Conservation (phyloP, 2,797 vertebrate species). For the Natrix natrix region DNA sequence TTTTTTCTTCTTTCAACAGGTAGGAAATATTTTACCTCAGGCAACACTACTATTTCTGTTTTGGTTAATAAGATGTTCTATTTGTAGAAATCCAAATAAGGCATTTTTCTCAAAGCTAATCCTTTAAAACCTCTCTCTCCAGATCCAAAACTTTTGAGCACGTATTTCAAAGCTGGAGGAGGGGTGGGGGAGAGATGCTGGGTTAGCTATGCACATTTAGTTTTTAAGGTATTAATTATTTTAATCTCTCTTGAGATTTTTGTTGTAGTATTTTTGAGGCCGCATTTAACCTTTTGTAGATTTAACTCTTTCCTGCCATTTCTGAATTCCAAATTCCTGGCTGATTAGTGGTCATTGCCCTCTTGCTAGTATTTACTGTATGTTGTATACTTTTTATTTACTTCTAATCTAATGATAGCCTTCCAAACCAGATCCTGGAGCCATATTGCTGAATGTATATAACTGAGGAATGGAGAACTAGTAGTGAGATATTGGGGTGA, state of each 20-base stretch:
- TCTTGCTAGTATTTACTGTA: neutral
- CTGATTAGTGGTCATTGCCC: neutral
- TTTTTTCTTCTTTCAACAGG: slow-evolving; percentile 69
- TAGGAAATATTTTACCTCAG: slow-evolving; percentile 57
- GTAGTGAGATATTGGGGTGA: neutral
- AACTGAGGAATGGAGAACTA: neutral
- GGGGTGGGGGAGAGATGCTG: neutral
- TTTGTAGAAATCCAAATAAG: slow-evolving; percentile 59
- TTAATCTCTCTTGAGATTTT: slow-evolving; percentile 42
- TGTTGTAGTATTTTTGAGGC: slow-evolving; percentile 38
- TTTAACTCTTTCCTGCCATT: neutral
- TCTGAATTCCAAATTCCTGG: neutral
- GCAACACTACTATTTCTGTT: slow-evolving; percentile 53
- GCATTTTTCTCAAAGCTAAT: slow-evolving; percentile 66
- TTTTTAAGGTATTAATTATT: slow-evolving; percentile 48
- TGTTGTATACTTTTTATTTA: neutral
- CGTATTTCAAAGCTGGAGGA: slow-evolving; percentile 32
- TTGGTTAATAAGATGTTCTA: slow-evolving; percentile 51
- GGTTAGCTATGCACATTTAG: slow-evolving; percentile 44
- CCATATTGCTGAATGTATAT: neutral
- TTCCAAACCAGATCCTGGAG: neutral
- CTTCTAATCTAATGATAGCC: neutral
- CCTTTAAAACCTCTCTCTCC: slow-evolving; percentile 52
- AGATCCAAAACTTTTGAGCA: slow-evolving; percentile 49
- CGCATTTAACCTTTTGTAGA: slow-evolving; percentile 14